Evolutionary conservation across 2,797 vertebrate genomes (phyloP), one percentile per base, ranked within the genome.

Genomic region (Acanthis flammea): DNA sequence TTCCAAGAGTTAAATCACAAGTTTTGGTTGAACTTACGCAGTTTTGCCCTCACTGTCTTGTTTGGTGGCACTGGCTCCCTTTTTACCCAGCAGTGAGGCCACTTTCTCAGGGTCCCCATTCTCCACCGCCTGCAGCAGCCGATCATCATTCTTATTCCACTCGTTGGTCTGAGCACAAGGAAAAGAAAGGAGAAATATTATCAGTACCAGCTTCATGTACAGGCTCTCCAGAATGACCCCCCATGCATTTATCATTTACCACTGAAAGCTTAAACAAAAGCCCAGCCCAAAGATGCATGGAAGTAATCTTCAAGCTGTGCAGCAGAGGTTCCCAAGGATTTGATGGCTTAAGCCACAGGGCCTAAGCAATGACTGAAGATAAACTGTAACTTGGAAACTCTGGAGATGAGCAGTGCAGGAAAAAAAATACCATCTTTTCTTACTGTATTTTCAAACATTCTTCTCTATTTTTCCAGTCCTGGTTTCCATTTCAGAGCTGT

Each of bases 111-210:
- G 97, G 79, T 99, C 99, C 1, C 99, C 99, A 75, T 99, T 98
- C 94, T 99, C 99, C 98, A 99, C 99, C 0, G 99, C 99, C 91
- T 99, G 98, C 31, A 99, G 98, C 65, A 99, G 98, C 7, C 99
- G 99, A 93, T 99, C 99, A 2, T 99, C 99, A 0, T 99, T 99
- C 98, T 99, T 99, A 97, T 98, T 99, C 99, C 99, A 99, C 95
- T 99, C 99, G 10, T 99, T 98, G 87, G 96, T 97, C 99, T 99
- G 87, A 91, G 60, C 27, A 83, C 92, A 94, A 92, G 39, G 73
- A 63, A 81, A 41, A 93, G 24, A 95, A 17, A 14, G 12, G 41
- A 84, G 65, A 63, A 75, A 42, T 11, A 68, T 76, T 35, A 95
- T 79, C 44, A 96, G 19, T 10, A 30, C 19, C 18, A 44, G 10